A percentile compares a stretch with the other conserved stretches of the same genome.
phyloP scores from a whole-genome alignment of 30 jellyfish, hydroid and myxozoan species.

The Hydractinia symbiolongicarpus region DNA sequence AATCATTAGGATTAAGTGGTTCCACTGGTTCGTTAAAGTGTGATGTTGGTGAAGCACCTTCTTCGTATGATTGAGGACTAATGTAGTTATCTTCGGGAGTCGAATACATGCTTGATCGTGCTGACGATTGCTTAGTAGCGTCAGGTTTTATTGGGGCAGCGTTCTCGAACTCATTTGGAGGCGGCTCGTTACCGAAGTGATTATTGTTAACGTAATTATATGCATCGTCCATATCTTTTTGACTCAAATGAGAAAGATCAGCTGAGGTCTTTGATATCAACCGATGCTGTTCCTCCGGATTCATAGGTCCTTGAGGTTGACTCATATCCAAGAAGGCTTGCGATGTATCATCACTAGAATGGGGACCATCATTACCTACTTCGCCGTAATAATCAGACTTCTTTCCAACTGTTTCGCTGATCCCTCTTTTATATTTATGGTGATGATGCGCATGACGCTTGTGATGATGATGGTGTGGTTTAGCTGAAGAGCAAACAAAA shows the following conservation, averaged over 20 bases:
- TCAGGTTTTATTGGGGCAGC: not conserved
- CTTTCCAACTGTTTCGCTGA: not conserved
- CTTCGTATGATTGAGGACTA: not conserved
- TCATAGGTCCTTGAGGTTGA: slow-evolving; percentile 16
- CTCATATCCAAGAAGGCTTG: slow-evolving; percentile 7
- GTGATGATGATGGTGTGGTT: not conserved
- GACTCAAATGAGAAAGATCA: slow-evolving; percentile 3
- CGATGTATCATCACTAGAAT: not conserved
- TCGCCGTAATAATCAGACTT: slow-evolving; percentile 5
- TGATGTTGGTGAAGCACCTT: not conserved
- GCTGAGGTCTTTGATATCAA: not conserved
- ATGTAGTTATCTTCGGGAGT: not conserved
- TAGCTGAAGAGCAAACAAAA: not conserved
- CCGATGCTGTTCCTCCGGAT: not conserved
- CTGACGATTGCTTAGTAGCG: not conserved
- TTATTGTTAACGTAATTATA: not conserved
- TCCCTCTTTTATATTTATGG: not conserved
- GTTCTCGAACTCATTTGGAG: not conserved
- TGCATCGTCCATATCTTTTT: slow-evolving; percentile 9
- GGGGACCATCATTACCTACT: not conserved
- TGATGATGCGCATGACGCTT: not conserved
- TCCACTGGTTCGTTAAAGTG: slow-evolving; percentile 1
- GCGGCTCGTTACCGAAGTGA: not conserved
- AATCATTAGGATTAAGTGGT: slow-evolving; percentile 1
- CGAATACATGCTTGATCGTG: not conserved